These are phyloP conservation scores for Polyergus mexicanus DNA, from an alignment of 1,140 invertebrate genomes.

Conservation along the genomic window DNA sequence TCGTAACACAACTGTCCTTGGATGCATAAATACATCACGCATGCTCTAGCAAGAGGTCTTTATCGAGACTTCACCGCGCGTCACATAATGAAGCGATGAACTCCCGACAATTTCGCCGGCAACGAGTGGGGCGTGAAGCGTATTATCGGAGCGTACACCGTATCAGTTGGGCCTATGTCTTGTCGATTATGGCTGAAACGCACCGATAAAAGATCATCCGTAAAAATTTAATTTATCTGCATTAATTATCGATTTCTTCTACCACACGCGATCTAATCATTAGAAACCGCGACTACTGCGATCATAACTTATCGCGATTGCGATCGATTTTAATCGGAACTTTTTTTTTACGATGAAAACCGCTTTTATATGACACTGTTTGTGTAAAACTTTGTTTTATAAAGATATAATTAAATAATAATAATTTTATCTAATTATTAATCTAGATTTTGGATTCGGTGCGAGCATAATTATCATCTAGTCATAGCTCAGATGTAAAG, in stretches of 20 bases:
- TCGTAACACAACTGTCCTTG: neutral
- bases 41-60: conserved; percentile 10
- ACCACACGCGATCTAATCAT: neutral
- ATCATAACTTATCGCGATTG: neutral
- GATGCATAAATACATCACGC: neutral
- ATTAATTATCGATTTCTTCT: neutral
- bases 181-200: conserved; percentile 36
- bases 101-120: neutral
- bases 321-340: neutral
- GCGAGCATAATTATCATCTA: neutral
- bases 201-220: neutral
- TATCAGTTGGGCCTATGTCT: neutral
- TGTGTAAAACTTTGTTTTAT: neutral
- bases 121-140: conserved; percentile 28
- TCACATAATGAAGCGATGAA: conserved; percentile 7
- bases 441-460: neutral
- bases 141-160: neutral
- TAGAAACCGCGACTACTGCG: neutral
- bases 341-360: neutral
- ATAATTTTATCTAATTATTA: neutral
- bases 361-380: neutral
- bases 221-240: neutral
- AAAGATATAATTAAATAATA: neutral
- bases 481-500: neutral
- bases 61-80: neutral